Conservation (phyloP, 2,888 invertebrate species). For the Eupithecia centaureata region DNA sequence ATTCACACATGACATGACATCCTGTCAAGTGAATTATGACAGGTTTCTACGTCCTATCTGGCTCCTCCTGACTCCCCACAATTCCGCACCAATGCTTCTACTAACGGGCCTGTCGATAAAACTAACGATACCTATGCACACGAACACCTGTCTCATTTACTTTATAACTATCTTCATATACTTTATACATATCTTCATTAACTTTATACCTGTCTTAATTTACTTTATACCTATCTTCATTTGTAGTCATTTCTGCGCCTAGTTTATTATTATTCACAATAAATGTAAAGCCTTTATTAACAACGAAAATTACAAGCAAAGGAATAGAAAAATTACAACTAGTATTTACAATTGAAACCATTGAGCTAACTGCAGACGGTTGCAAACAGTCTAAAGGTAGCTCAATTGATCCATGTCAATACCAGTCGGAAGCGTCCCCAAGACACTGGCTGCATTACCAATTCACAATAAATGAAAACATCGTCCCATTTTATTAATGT, state of each 20-base stretch:
- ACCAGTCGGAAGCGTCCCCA: too few species aligned
- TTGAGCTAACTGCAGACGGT: too few species aligned
- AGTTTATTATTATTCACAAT: not conserved
- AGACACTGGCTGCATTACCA: too few species aligned
- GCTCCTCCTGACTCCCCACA: conserved; percentile 33
- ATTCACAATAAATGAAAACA: not conserved
- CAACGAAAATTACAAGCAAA: too few species aligned
- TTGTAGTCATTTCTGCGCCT: not conserved
- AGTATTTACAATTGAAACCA: too few species aligned
- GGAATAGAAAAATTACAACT: too few species aligned
- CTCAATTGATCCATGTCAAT: too few species aligned
- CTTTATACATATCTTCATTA: too few species aligned
- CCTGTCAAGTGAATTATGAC: conserved; percentile 14
- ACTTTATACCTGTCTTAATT: not conserved
- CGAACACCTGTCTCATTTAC: not conserved
- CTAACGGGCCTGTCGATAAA: conserved; percentile 41
- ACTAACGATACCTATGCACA: not conserved
- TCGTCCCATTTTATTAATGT: not conserved
- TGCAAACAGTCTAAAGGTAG: too few species aligned
- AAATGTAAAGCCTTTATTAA: too few species aligned
- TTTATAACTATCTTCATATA: not conserved
- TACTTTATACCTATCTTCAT: not conserved
- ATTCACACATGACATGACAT: not conserved
- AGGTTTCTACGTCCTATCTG: conserved; percentile 9
- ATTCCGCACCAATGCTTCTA: conserved; percentile 48